phyloP scores from a whole-genome alignment of 2,113 vertebrate genomes.

The Polyodon spathula region DNA sequence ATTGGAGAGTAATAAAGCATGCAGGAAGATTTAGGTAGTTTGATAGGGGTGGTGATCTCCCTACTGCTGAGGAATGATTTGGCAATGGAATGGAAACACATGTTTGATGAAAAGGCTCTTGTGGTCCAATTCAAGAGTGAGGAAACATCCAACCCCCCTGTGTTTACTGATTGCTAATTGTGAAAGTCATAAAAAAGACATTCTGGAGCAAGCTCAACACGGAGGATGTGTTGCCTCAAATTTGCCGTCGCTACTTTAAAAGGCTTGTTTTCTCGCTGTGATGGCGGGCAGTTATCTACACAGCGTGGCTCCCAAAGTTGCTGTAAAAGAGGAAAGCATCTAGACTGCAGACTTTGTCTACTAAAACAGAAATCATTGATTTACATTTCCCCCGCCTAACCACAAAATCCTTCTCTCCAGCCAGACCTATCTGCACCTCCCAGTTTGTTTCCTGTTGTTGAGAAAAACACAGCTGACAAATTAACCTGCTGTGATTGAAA shows the following conservation, averaged over 20 bases:
- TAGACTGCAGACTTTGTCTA: constrained; percentile 23
- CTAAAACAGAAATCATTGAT: constrained; percentile 60
- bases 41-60: constrained; percentile 45
- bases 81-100: constrained; percentile 59
- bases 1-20: constrained; percentile 63
- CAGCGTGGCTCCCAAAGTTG: constrained; percentile 37
- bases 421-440: constrained; percentile 41
- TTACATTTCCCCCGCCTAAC: constrained; percentile 52
- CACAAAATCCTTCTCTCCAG: constrained; percentile 47
- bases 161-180: constrained; percentile 73
- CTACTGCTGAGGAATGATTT: constrained; percentile 55
- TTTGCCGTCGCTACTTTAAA: constrained; percentile 62
- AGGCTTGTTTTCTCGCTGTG: constrained; percentile 73
- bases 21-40: constrained; percentile 58
- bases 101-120: constrained; percentile 55
- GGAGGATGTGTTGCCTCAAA: constrained; percentile 58
- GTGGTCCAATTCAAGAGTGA: constrained; percentile 50
- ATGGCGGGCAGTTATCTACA: constrained; percentile 52
- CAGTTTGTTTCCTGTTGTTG: constrained; percentile 49
- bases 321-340: constrained; percentile 17
- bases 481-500: constrained; percentile 57
- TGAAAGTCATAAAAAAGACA: constrained; percentile 80
- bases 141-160: constrained; percentile 63
- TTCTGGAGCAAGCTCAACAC: constrained; percentile 37
- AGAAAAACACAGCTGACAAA: constrained; percentile 32